Evolutionary conservation across 2,113 vertebrate genomes (phyloP), one percentile per base, ranked within the genome.

Genomic region (Melozone crissalis): DNA sequence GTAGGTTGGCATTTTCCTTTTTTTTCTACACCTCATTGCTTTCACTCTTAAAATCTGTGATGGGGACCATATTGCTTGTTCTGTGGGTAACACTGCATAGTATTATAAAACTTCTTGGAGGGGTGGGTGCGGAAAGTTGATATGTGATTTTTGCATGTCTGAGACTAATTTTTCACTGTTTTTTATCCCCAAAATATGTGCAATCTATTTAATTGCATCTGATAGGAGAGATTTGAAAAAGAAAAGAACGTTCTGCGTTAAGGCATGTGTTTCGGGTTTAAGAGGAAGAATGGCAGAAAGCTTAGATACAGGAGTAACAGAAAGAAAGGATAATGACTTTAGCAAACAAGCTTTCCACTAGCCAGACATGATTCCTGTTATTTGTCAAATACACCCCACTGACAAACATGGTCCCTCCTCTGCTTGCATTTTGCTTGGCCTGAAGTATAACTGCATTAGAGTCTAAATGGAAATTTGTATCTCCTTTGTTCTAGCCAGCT

Each of bases 251-350:
- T 61, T 4, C 39, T 76, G 19, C 13, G 10, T 58, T 77, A 87
- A 82, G 24, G 31, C 37, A 61, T 58, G 15, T 89, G 59, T 87
- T 94, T 76, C 37, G 49, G 6, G 39, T 91, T 82, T 89, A 78
- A 78, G 51, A 72, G 41, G 43, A 90, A 87, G 84, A 94, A 94
- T 73, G 81, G 91, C 39, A 90, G 71, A 95, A 93, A 83, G 39
- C 62, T 95, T 91, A 79, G 41, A 49, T 59, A 47, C 7, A 76
- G 55, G 37, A 89, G 84, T 57, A 84, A 84, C n/a, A 85, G 62
- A 72, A 86, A 83, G 51, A 89, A 90, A 81, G 72, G 91, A 74
- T 95, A 95, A 96, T 89, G 87, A 51, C 71, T 97, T 95, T 89
- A 95, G 55, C 94, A 97, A 96, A 79, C 73, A 85, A 91, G 13